Evolutionary conservation across 2,113 vertebrate species (phyloP).

Genomic region (Microcebus lehilahytsara): DNA sequence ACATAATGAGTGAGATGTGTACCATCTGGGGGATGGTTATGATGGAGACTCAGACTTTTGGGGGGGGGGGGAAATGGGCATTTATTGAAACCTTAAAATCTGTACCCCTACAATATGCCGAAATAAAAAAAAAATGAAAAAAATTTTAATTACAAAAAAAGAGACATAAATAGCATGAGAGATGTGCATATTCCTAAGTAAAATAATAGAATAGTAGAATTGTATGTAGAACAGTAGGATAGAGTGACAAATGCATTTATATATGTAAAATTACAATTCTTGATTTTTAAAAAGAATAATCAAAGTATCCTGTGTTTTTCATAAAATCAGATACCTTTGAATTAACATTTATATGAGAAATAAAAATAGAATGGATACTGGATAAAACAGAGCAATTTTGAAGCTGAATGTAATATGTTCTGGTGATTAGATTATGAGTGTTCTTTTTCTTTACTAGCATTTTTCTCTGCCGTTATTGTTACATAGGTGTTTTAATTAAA

Average conservation of each 20-base stretch:
- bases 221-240: background rate
- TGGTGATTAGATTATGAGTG: background rate
- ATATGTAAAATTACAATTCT: background rate
- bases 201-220: background rate
- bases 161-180: background rate
- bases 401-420: background rate
- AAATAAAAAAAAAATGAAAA: no score
- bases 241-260: no score
- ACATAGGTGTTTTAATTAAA: background rate
- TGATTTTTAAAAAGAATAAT: background rate
- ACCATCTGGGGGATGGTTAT: no score
- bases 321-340: background rate
- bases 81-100: no score
- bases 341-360: background rate
- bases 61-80: no score
- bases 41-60: no score
- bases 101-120: no score
- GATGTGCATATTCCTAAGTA: background rate
- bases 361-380: background rate
- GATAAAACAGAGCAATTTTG: background rate
- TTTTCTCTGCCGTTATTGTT: background rate
- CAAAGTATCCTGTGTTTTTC: background rate
- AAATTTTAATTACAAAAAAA: no score
- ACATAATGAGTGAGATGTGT: no score
- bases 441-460: background rate